A percentile compares a stretch with the other conserved stretches of the same genome.
Evolutionary conservation across 2,797 vertebrate genomes (phyloP).

Genomic region (Balearica regulorum): DNA sequence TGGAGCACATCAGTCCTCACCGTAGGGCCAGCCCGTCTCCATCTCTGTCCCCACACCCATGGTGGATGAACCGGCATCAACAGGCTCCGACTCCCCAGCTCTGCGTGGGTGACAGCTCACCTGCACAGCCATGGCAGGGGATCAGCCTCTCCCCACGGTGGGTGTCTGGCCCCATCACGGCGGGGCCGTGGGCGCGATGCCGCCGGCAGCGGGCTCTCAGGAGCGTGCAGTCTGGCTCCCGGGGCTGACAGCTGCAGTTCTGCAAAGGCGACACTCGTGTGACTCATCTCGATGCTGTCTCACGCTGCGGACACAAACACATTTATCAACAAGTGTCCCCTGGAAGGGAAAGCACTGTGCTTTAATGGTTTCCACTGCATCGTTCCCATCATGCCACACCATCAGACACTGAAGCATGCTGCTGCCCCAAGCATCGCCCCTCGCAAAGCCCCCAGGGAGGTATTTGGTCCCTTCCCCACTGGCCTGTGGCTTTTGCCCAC

Average conservation of each 20-base stretch:
- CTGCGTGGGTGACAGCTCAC: neutral
- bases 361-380: neutral
- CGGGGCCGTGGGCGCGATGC: fast-evolving
- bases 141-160: neutral
- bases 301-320: neutral
- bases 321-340: neutral
- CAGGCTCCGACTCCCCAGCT: no score
- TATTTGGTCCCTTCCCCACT: neutral
- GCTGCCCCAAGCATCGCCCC: neutral
- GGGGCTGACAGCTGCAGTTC: neutral
- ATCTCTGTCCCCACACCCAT: neutral
- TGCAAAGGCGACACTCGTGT: neutral
- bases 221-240: neutral
- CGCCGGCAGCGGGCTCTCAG: neutral
- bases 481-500: neutral
- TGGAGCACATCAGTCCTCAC: neutral
- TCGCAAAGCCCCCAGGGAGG: neutral
- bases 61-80: neutral
- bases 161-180: fast-evolving
- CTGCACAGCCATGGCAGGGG: fast-evolving
- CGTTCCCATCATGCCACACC: neutral
- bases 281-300: neutral
- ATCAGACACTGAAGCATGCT: neutral
- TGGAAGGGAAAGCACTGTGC: neutral
- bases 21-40: neutral